A percentile compares a stretch with the other conserved stretches of the same genome.
Conservation (phyloP, 1,140 invertebrate species). For the Ceratosolen solmsi region DNA sequence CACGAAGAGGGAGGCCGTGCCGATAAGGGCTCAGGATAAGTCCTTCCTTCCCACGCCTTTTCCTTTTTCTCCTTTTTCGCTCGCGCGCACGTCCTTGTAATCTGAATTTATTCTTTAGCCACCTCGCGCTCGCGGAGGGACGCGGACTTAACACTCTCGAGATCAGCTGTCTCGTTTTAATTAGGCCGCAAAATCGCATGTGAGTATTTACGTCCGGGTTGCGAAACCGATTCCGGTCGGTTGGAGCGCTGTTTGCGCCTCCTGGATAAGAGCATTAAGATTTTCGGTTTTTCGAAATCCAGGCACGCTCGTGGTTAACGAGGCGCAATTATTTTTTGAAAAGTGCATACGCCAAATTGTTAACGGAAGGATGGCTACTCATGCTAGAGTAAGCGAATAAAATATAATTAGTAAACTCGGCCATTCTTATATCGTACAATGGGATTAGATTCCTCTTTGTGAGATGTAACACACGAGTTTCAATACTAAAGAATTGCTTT, state of each 20-base stretch:
- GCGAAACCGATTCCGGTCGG: slow-evolving; percentile 9
- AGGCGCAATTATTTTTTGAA: slow-evolving; percentile 37
- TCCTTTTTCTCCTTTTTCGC: not conserved
- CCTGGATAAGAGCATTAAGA: slow-evolving; percentile 41
- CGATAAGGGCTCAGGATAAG: slow-evolving; percentile 19
- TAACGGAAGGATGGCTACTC: not conserved
- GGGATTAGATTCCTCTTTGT: not conserved
- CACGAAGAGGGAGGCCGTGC: not conserved
- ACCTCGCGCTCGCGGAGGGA: not conserved
- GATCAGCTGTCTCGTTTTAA: slow-evolving; percentile 31
- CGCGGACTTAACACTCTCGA: not conserved
- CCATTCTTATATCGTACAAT: not conserved
- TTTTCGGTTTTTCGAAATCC: not conserved
- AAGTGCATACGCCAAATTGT: slow-evolving; percentile 13
- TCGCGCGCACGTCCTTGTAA: not conserved
- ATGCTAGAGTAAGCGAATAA: not conserved
- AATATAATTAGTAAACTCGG: not conserved
- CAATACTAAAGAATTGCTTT: no score
- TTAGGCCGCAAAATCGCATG: slow-evolving; percentile 26
- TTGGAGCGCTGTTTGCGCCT: not conserved
- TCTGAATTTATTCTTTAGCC: slow-evolving; percentile 27
- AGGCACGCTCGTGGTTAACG: slow-evolving; percentile 5
- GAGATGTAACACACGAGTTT: not conserved
- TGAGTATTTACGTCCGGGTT: not conserved
- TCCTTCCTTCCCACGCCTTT: not conserved